Evolutionary conservation across 2,888 invertebrate species (phyloP).

Genomic region (Dusona sp.): DNA sequence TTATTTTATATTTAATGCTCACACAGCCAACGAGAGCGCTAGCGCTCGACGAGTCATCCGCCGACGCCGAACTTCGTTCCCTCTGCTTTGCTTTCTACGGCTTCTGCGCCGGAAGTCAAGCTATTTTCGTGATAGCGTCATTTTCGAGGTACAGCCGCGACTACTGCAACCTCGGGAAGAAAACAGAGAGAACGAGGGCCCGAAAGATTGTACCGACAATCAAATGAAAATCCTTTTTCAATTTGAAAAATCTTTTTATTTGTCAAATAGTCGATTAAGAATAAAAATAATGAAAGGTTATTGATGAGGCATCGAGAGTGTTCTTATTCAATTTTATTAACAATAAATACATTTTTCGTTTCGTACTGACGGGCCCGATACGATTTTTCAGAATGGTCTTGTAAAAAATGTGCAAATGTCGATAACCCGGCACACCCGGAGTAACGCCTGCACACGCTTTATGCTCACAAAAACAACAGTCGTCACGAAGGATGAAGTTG

Average conservation of each 20-base stretch:
- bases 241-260: background rate
- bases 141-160: constrained; percentile 47
- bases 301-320: background rate
- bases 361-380: background rate
- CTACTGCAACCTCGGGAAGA: constrained; percentile 18
- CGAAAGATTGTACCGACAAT: constrained; percentile 33
- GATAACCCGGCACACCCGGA: background rate
- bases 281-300: background rate
- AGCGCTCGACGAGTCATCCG: constrained; percentile 55
- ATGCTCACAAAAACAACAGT: background rate
- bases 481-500: background rate
- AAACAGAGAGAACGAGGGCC: background rate
- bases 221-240: constrained; percentile 18
- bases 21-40: constrained; percentile 29
- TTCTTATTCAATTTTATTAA: background rate
- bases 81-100: constrained; percentile 55
- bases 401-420: constrained; percentile 5
- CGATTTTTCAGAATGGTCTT: background rate
- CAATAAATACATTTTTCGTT: background rate
- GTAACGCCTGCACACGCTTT: background rate
- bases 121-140: constrained; percentile 68
- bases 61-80: constrained; percentile 56
- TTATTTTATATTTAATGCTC: constrained; percentile 44
- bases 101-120: constrained; percentile 66
- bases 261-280: background rate